Percentiles rank a stretch among this genome's conserved stretches.
Conservation (phyloP, 2,797 vertebrate genomes). For the Catostomus latipinnis region DNA sequence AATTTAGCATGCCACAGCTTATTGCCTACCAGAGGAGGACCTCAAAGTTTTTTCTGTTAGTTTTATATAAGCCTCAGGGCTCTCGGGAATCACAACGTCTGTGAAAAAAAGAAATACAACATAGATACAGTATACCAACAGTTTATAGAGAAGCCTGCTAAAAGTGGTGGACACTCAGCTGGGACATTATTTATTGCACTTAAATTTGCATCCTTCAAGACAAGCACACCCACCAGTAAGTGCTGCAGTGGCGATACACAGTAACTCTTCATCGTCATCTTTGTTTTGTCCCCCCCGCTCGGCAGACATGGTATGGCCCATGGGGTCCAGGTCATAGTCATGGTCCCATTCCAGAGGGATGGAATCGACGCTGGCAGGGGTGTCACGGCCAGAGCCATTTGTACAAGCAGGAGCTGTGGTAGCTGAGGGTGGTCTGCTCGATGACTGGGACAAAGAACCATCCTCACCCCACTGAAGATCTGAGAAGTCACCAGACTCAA, state of each 20-base stretch:
- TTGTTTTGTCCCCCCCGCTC: conserved; percentile 79
- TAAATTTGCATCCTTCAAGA: background rate
- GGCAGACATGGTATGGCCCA: conserved; percentile 72
- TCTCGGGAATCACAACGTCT: conserved; percentile 97
- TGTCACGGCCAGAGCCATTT: conserved; percentile 90
- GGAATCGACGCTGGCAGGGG: conserved; percentile 95
- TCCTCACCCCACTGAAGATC: conserved; percentile 89
- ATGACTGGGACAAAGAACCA: conserved; percentile 74
- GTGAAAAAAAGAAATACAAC: conserved; percentile 81
- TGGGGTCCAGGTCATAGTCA: conserved; percentile 91
- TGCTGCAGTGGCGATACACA: conserved; percentile 81
- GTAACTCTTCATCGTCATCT: conserved; percentile 83
- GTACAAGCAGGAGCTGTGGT: conserved; percentile 78
- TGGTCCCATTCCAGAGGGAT: conserved; percentile 99
- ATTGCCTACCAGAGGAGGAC: conserved; percentile 88
- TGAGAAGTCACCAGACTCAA: conserved; percentile 86
- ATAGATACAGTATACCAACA: conserved; percentile 28
- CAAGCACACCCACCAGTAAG: conserved; percentile 82
- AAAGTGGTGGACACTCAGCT: background rate
- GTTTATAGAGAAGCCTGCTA: conserved; percentile 49
- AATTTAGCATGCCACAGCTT: conserved; percentile 45
- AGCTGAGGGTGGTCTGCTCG: conserved; percentile 82
- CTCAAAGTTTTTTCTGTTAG: conserved; percentile 94
- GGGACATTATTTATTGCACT: background rate
- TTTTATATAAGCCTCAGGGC: conserved; percentile 95